Conservation (phyloP, 2,113 vertebrate genomes). For the Barbus barbus region DNA sequence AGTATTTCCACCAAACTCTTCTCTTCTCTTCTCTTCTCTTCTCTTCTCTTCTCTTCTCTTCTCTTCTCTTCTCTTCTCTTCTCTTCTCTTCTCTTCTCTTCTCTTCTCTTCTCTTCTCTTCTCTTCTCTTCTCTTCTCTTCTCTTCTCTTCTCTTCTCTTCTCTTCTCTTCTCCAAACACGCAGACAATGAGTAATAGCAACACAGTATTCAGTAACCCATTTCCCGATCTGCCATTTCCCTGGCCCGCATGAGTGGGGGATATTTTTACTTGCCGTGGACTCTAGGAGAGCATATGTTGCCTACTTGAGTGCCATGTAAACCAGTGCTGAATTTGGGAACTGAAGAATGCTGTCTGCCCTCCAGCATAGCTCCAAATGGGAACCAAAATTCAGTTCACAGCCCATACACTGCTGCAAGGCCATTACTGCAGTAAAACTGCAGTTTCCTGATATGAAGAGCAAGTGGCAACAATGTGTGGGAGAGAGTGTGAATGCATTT, state of each 20-base stretch:
- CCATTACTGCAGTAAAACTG: background rate
- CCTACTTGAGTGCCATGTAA: slow-evolving; percentile 72
- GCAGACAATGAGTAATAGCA: slow-evolving; percentile 50
- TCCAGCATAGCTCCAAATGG: slow-evolving; percentile 61
- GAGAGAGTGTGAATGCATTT: slow-evolving; percentile 16
- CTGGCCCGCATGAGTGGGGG: slow-evolving; percentile 67
- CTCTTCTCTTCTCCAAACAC: no score
- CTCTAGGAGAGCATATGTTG: slow-evolving; percentile 77
- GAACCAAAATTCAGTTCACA: slow-evolving; percentile 62
- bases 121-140: no score
- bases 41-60: no score
- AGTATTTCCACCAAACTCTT: background rate
- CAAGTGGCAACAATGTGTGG: background rate
- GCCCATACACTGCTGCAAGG: slow-evolving; percentile 48
- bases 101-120: no score
- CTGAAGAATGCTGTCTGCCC: slow-evolving; percentile 67
- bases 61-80: no score
- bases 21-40: background rate
- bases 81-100: no score
- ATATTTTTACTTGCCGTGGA: slow-evolving; percentile 76
- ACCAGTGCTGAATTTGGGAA: slow-evolving; percentile 59
- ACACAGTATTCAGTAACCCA: slow-evolving; percentile 73
- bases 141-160: no score
- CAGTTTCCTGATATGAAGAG: background rate
- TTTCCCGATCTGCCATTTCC: slow-evolving; percentile 78